Conservation (phyloP, 1,140 invertebrate genomes). For the Cyclina sinensis region DNA sequence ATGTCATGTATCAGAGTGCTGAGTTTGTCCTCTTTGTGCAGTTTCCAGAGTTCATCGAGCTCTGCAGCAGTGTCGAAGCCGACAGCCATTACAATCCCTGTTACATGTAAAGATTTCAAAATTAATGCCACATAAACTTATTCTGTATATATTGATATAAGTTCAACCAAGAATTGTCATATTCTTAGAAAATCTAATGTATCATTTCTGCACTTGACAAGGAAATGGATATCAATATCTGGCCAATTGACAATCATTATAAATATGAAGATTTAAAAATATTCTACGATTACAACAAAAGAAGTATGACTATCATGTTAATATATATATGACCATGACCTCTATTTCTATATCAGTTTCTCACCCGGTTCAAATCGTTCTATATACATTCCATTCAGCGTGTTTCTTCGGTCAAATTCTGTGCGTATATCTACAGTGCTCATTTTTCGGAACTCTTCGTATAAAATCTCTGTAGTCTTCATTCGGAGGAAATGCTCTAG, state of each 20-base stretch:
- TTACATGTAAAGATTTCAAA: not conserved
- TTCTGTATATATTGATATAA: no score
- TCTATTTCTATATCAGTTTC: no score
- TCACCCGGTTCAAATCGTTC: conserved; percentile 72
- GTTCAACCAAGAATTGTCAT: no score
- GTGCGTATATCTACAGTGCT: conserved; percentile 70
- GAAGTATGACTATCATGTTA: no score
- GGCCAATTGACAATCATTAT: no score
- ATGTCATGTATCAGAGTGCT: conserved; percentile 70
- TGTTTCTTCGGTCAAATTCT: conserved; percentile 57
- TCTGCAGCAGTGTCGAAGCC: conserved; percentile 64
- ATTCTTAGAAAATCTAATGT: no score
- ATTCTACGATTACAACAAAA: no score
- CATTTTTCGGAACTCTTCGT: conserved; percentile 57
- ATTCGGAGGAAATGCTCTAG: conserved; percentile 73
- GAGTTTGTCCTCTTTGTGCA: conserved; percentile 65
- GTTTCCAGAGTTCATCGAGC: conserved; percentile 66
- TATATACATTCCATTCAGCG: conserved; percentile 68
- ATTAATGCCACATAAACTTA: no score
- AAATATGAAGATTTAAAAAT: no score
- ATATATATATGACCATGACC: no score
- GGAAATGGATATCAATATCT: no score
- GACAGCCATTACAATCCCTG: conserved; percentile 72
- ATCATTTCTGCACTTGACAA: no score
- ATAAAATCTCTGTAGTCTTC: conserved; percentile 70